phyloP scores from a whole-genome alignment of 2,113 vertebrate species.

The Pyrgilauda ruficollis region DNA sequence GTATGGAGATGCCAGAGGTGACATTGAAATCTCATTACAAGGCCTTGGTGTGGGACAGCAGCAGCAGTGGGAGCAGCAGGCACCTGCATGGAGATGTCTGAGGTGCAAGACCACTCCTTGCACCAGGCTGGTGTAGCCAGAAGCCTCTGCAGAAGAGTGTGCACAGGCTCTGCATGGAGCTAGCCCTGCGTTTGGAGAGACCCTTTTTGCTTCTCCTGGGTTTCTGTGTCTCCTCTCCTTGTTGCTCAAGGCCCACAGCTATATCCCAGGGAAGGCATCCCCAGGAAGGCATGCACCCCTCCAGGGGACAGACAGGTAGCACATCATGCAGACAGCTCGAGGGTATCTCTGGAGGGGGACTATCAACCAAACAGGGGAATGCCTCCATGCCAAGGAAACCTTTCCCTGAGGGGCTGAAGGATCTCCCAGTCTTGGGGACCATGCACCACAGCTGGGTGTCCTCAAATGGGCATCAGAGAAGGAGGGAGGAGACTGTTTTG shows the following conservation, averaged over 20 bases:
- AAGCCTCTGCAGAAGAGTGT: neutral
- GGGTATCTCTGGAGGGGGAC: neutral
- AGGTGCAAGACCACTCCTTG: neutral
- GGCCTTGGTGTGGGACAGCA: neutral
- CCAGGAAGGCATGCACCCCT: neutral
- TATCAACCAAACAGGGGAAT: neutral
- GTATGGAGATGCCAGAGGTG: neutral
- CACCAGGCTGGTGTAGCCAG: neutral
- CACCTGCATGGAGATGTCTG: neutral
- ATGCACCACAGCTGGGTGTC: neutral
- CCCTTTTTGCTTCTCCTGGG: neutral
- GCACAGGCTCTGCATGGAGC: neutral
- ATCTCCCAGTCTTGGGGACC: neutral
- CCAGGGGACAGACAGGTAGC: neutral
- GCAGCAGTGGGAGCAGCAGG: accelerated
- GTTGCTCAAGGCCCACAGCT: neutral
- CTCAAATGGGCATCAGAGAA: neutral
- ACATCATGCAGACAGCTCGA: neutral
- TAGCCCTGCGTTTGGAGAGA: neutral
- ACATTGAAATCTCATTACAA: neutral
- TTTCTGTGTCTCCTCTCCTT: neutral
- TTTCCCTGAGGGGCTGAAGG: neutral
- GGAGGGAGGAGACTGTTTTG: neutral
- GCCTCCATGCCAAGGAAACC: neutral
- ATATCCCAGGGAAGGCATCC: neutral